Conservation (phyloP, 2,113 vertebrate genomes). For the Dicaeum eximium region DNA sequence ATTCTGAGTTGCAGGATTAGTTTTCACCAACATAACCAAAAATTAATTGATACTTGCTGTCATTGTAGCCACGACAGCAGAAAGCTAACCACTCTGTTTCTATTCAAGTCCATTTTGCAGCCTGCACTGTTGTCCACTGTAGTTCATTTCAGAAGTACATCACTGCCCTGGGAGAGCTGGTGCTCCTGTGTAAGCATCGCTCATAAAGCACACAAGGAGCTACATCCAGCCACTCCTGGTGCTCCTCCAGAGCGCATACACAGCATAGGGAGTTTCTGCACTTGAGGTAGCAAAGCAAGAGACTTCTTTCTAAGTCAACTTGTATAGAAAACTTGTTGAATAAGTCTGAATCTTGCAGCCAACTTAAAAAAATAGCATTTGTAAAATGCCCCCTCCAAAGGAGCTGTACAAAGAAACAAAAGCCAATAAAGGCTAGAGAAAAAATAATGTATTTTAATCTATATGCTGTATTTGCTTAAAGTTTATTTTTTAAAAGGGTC, state of each 20-base stretch:
- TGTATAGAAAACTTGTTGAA: neutral
- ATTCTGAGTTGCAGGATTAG: neutral
- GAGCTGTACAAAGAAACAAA: neutral
- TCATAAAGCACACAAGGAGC: neutral
- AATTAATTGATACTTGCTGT: neutral
- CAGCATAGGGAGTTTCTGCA: neutral
- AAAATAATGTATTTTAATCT: neutral
- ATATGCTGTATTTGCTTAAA: neutral
- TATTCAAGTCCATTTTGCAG: neutral
- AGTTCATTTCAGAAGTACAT: neutral
- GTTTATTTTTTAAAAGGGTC: neutral
- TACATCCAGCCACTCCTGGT: neutral
- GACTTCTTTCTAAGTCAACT: neutral
- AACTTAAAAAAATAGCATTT: neutral
- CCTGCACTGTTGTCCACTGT: neutral
- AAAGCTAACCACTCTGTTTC: neutral
- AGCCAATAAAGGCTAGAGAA: neutral
- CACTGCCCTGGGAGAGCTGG: neutral
- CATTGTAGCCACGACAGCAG: fast-evolving
- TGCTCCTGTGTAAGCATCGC: fast-evolving
- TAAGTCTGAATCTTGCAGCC: neutral
- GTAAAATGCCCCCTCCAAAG: neutral
- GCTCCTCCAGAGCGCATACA: neutral
- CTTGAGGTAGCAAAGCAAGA: neutral
- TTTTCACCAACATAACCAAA: neutral